Base-by-base conservation (phyloP, 2,888 invertebrate genomes). In the Dione vanillae region DNA sequence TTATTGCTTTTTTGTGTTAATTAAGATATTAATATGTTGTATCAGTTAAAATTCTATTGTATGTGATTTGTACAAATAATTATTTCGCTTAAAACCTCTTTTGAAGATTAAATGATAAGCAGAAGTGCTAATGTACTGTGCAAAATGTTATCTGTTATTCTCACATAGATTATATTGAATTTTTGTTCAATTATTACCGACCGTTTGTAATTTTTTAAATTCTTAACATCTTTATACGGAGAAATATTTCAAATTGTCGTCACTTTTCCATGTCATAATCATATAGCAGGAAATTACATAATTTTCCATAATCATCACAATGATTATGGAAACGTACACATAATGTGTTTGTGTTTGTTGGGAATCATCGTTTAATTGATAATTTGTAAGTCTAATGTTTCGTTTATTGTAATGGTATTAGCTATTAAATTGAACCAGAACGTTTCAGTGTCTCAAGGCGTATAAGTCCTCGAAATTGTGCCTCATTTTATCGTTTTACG, bases 391-490 rank as follows among this genome's bases (percentile, higher is more conserved):
- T 80, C 80, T 82, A 83, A 80, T 83, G 81, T 83, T 86, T 86
- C 81, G 81, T 85, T 87, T 77, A 56, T 69, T 67, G 65, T 72
- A 80, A 80, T 83, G 82, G 80, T 83, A 78, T 89, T 56, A 88
- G 86, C 83, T 85, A 80, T 79, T 84, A 79, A 84, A 80, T 78
- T 83, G 82, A 77, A 74, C 78, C 75, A 79, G 75, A 78, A 76
- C 80, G 78, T 76, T 84, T 83, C 80, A 83, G 86, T 87, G 80
- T 85, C 80, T 81, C 82, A 80, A 82, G 79, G 75, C 59, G 69
- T 73, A 75, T 74, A 77, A 80, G 82, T 91, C 86, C 88, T 89
- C 88, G 82, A 78, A 84, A 79, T 83, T 77, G 90, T 91, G 90
- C 89, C 89, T 90, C 78, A 77, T 87, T 85, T 83, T 82, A 78